Base-by-base conservation (phyloP, 2,113 vertebrate genomes). In the Columbina picui region DNA sequence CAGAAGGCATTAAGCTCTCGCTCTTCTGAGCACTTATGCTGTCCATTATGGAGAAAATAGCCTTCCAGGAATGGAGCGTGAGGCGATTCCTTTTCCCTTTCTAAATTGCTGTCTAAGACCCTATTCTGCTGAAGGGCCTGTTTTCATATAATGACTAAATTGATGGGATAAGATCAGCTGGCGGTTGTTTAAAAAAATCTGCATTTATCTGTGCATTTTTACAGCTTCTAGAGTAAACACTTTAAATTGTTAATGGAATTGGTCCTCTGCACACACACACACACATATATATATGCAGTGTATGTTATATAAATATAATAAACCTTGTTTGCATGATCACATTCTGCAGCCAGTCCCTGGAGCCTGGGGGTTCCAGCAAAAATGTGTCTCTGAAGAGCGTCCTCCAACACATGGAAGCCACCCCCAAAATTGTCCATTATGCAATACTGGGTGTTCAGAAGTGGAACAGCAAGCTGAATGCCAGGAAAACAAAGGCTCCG, bases 351-450 rank as follows among this genome's bases (percentile, higher is more conserved):
- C 98, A 98, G 71, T 86, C 97, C 13, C 92, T 97, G 57, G 99
- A 99, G 63, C 97, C 97, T 64, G 94, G 96, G 32, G 73, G 97
- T 60, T 93, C 96, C 82, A 96, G 97, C 90, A 98, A 98, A 97
- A 99, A 99, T 13, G 98, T 99, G 56, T 99, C 99, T 50, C 95
- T 99, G 90, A 99, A 99, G 96, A 98, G 90, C 0, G 98, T 99
- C 65, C 98, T 99, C 93, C 99, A 99, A 90, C 99, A 99, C 63
- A 99, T 99, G 94, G 99, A 99, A 97, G 98, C 97, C 52, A 99
- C 99, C 29, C 99, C 99, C 7, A 99, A 99, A 98, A 99, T 99
- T 79, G 93, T 98, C 65, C 98, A 98, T 87, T 99, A 99, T 15
- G 99, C 99, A 5, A 98, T 99, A 96, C 98, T 99, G 76, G 99